Percentiles rank a stretch among this genome's conserved stretches.
phyloP scores from a whole-genome alignment of 2,888 invertebrate species.

The Halictus ligatus region DNA sequence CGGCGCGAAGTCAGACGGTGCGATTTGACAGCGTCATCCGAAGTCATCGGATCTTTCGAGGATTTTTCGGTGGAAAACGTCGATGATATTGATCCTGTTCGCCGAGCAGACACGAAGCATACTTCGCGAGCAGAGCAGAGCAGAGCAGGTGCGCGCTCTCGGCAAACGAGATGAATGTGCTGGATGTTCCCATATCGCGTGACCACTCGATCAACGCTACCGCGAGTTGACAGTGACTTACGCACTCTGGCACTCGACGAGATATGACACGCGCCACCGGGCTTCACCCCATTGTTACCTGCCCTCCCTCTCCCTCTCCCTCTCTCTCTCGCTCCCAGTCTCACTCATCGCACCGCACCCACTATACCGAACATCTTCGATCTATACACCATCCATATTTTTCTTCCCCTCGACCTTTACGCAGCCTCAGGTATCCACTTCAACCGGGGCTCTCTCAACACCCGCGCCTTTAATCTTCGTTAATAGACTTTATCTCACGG shows the following conservation, averaged over 20 bases:
- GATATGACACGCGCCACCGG: conserved; percentile 77
- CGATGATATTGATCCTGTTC: conserved; percentile 10
- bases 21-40: not conserved
- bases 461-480: conserved; percentile 20
- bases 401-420: conserved; percentile 36
- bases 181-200: conserved; percentile 80
- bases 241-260: conserved; percentile 76
- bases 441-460: conserved; percentile 2
- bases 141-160: conserved; percentile 66
- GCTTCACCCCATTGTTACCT: conserved; percentile 49
- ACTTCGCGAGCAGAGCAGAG: conserved; percentile 55
- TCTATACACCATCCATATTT: conserved; percentile 56
- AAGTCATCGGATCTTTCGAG: not conserved
- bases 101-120: conserved; percentile 44
- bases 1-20: not conserved
- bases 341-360: not conserved
- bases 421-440: not conserved
- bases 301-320: conserved; percentile 14
- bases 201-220: conserved; percentile 82
- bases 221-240: conserved; percentile 81
- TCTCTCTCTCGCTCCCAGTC: not conserved
- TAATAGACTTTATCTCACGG: conserved; percentile 34
- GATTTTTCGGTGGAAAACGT: conserved; percentile 16
- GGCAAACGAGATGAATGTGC: conserved; percentile 79
- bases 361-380: conserved; percentile 63